Base-by-base conservation (phyloP, 2,113 vertebrate species). In the Octodon degus region DNA sequence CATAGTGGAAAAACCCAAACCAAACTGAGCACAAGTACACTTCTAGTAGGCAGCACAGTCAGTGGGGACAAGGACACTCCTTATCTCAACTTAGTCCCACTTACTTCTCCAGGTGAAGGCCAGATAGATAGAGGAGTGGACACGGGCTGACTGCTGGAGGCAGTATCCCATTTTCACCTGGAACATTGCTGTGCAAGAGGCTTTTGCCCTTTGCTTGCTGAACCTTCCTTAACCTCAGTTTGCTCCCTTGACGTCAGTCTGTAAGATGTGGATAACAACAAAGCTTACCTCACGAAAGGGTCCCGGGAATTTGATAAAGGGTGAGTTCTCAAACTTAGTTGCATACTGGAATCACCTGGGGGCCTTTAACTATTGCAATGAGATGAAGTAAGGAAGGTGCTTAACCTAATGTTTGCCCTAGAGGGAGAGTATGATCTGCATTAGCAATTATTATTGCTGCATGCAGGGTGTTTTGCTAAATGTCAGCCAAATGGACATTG, bases 41-140 rank as follows among this genome's bases (percentile, higher is more conserved):
- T 37, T 53, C 58, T 10, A 50, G 7, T 13, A 40, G n/a, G 10
- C 27, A 25, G 50, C 1, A 2, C 1, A 17, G 13, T 0, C 14
- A 12, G 43, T 13, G 11, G 25, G 32, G 19, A 24, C 3, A 60
- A 62, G 19, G 30, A 25, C 0, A 0, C 10, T 2, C 17, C 2
- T 25, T 11, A 47, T 1, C 62, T 65, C 74, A 27, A 5, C 27
- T 47, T 2, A 40, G 32, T 19, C 34, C 27, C 32, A 34, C 20
- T n/a, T 60, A 60, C 24, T 20, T 0, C 27, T 85, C n/a, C 43
- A 32, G 14, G 32, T 40, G 62, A 32, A 53, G 77, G 17, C 30
- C 19, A 47, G 79, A 32, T 62, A 37, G 19, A 7, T 62, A 37
- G 19, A 7, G 10, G 20, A 11, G 14, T 11, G 43, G 30, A 22